These are phyloP conservation scores for Grammomys dolichurus DNA, from an alignment of 2,113 vertebrate genomes.

Conservation along the genomic window DNA sequence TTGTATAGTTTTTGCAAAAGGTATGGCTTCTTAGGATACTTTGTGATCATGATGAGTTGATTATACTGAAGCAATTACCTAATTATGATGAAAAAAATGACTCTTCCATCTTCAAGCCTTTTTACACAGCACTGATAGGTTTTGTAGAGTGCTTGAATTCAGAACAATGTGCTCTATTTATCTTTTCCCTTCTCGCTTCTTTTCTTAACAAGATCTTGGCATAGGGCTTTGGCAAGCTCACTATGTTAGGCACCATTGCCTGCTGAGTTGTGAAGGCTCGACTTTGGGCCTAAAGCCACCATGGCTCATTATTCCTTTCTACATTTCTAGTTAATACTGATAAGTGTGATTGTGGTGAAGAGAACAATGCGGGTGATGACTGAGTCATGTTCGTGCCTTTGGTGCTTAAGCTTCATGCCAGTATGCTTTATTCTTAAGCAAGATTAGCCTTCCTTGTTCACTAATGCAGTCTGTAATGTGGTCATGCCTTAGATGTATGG, in stretches of 20 bases:
- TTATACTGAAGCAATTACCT: slow-evolving; percentile 44
- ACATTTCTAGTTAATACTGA: slow-evolving; percentile 59
- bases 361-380: slow-evolving; percentile 52
- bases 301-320: slow-evolving; percentile 64
- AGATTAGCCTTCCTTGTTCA: slow-evolving; percentile 52
- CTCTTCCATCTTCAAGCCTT: not conserved
- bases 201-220: slow-evolving; percentile 33
- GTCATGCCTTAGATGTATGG: not conserved
- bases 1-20: slow-evolving; percentile 33
- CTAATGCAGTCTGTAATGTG: slow-evolving; percentile 22
- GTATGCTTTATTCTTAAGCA: slow-evolving; percentile 10
- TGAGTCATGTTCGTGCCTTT: slow-evolving; percentile 19
- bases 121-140: not conserved
- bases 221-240: slow-evolving; percentile 24
- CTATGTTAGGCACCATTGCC: slow-evolving; percentile 48
- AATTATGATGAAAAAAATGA: not conserved
- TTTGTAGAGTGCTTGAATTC: slow-evolving; percentile 1
- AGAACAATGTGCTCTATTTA: slow-evolving; percentile 12
- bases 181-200: slow-evolving; percentile 37
- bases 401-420: slow-evolving; percentile 22
- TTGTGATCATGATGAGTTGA: not conserved
- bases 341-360: not conserved
- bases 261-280: slow-evolving; percentile 48
- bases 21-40: not conserved
- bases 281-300: slow-evolving; percentile 52